Evolutionary conservation across 2,888 invertebrate species (phyloP).

Genomic region (Hybos culiciformis): DNA sequence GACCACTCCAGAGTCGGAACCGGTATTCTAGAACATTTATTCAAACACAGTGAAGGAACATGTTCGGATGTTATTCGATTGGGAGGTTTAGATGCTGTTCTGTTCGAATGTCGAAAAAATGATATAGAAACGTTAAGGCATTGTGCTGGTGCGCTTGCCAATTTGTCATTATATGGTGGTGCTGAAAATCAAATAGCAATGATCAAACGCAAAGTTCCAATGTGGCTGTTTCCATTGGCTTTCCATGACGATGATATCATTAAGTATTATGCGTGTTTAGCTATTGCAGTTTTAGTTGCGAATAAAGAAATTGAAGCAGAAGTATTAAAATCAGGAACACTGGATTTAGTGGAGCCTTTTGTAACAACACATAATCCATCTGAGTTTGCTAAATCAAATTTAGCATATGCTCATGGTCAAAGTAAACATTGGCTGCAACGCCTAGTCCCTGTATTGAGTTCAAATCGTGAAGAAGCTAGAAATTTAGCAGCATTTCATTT

Average conservation of each 20-base stretch:
- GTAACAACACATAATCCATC: slow-evolving; percentile 88
- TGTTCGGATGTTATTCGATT: slow-evolving; percentile 85
- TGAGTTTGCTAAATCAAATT: slow-evolving; percentile 83
- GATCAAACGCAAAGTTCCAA: slow-evolving; percentile 86
- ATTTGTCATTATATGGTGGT: slow-evolving; percentile 90
- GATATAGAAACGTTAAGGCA: slow-evolving; percentile 87
- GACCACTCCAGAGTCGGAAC: slow-evolving; percentile 81
- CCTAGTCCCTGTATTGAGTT: slow-evolving; percentile 85
- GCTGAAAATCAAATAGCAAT: slow-evolving; percentile 95
- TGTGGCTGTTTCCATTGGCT: slow-evolving; percentile 96
- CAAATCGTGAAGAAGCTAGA: slow-evolving; percentile 89
- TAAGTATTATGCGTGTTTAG: slow-evolving; percentile 96
- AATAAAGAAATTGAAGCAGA: slow-evolving; percentile 97
- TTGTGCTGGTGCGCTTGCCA: slow-evolving; percentile 93
- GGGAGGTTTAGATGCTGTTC: slow-evolving; percentile 86
- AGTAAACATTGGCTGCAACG: slow-evolving; percentile 89
- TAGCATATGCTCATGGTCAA: slow-evolving; percentile 90
- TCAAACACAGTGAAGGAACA: slow-evolving; percentile 92
- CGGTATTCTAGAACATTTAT: slow-evolving; percentile 82
- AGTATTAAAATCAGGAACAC: slow-evolving; percentile 89
- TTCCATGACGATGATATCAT: slow-evolving; percentile 94
- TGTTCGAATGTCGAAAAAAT: slow-evolving; percentile 86
- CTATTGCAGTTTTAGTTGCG: slow-evolving; percentile 90
- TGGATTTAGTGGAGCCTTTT: slow-evolving; percentile 94
- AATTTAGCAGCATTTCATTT: slow-evolving; percentile 96